phyloP scores from a whole-genome alignment of 2,797 vertebrate species.

The Poeciliopsis turneri region DNA sequence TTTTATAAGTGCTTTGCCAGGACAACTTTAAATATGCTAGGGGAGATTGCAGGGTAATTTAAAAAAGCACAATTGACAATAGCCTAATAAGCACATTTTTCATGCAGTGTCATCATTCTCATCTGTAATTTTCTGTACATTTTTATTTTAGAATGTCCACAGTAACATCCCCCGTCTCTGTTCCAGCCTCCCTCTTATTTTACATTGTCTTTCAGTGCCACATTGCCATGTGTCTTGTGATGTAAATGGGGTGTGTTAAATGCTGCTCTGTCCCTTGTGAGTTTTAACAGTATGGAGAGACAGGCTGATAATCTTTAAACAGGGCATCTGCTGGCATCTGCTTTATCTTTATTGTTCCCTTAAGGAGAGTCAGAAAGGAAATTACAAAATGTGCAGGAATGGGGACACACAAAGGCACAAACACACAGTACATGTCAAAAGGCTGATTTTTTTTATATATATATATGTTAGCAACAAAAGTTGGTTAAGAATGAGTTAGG shows the following conservation, averaged over 20 bases:
- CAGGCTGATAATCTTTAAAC: constrained; percentile 95
- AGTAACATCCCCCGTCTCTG: constrained; percentile 1
- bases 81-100: background rate
- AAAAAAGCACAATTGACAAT: background rate
- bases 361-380: constrained; percentile 69
- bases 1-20: background rate
- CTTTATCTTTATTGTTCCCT: constrained; percentile 95
- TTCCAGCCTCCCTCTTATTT: constrained; percentile 23
- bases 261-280: constrained; percentile 83
- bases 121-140: constrained; percentile 15
- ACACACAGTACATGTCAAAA: constrained; percentile 60
- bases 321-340: constrained; percentile 98
- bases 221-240: constrained; percentile 67
- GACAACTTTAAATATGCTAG: background rate
- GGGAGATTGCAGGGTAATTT: background rate
- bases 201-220: constrained; percentile 54
- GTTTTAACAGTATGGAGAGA: constrained; percentile 93
- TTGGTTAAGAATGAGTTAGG: too few relatives aligned
- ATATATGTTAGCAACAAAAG: too few relatives aligned
- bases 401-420: constrained; percentile 41
- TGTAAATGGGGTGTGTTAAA: constrained; percentile 75
- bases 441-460: too few relatives aligned
- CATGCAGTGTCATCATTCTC: constrained; percentile 3
- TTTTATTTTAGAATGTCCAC: constrained; percentile 1
- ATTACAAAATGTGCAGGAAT: constrained; percentile 61